Evolutionary conservation across 1,140 invertebrate species (phyloP), one percentile per base, ranked within the genome.

Genomic region (Proctacanthus coquilletti): DNA sequence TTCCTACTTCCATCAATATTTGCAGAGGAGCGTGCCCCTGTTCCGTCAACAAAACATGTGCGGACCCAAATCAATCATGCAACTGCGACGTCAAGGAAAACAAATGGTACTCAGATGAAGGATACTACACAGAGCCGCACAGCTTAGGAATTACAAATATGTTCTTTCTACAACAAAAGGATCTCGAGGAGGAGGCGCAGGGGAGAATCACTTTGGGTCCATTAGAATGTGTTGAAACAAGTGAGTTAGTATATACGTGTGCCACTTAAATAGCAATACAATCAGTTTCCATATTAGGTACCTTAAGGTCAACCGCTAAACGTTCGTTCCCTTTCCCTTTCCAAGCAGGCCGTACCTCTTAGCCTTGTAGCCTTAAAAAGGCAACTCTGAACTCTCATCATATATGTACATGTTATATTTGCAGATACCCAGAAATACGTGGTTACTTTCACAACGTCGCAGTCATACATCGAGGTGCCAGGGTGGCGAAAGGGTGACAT

Each of bases 401-500:
- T n/a, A n/a, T n/a, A n/a, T n/a, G n/a, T n/a, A n/a, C n/a, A n/a
- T n/a, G n/a, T 39, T 15, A 36, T 39, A 63, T 65, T 41, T 40
- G 6, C 50, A 89, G 85, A 89, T 59, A 92, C 85, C 2, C 85
- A 91, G 58, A 75, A 84, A 46, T 89, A 88, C 59, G 85, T 89
- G 1, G 85, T 94, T 2, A 94, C 88, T 4, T 92, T 94, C 50
- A 91, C 85, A 34, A 88, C 85, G 6, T 84, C 80, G 20, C 81
- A 87, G 47, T 91, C 86, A 0, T 93, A 86, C 51, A 81, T 94
- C 37, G 81, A 87, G 65, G 83, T 92, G 3, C 84, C 84, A 6
- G 84, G 86, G 1, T 93, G 88, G 88, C 67, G 80, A 32, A 84
- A 84, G 49, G 86, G 86, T 3, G 87, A 92, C 52, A 79, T 95